Percentiles rank a stretch among this genome's conserved stretches.
phyloP scores from a whole-genome alignment of 2,113 vertebrate species.

The Gymnarchus niloticus region DNA sequence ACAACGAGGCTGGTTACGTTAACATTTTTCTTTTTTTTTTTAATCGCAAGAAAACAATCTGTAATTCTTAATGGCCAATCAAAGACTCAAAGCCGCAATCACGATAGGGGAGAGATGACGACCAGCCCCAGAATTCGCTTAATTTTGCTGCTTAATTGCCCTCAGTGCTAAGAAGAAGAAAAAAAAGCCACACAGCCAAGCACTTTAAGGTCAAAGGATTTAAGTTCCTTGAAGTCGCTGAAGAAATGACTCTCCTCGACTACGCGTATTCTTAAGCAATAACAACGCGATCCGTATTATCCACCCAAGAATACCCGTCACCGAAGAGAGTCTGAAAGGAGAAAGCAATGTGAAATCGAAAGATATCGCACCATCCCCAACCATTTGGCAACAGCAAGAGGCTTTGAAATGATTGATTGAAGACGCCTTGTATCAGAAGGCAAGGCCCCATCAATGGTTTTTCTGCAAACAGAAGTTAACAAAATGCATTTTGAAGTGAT shows the following conservation, averaged over 20 bases:
- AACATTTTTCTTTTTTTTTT: background rate
- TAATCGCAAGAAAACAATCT: background rate
- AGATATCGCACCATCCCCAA: slow-evolving; percentile 44
- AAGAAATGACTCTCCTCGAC: slow-evolving; percentile 99
- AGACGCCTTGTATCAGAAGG: slow-evolving; percentile 60
- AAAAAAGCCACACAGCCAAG: slow-evolving; percentile 23
- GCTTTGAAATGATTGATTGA: slow-evolving; percentile 60
- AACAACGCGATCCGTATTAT: slow-evolving; percentile 99
- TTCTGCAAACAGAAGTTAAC: slow-evolving; percentile 70
- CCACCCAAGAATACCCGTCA: slow-evolving; percentile 99
- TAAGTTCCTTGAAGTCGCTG: slow-evolving; percentile 58
- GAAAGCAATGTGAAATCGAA: slow-evolving; percentile 51
- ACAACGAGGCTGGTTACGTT: background rate
- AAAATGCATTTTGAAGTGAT: slow-evolving; percentile 56
- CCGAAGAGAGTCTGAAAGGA: slow-evolving; percentile 95
- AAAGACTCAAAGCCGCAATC: slow-evolving; percentile 30
- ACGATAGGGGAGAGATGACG: slow-evolving; percentile 33
- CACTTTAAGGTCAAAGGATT: slow-evolving; percentile 40
- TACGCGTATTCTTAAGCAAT: slow-evolving; percentile 99
- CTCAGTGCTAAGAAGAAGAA: slow-evolving; percentile 22
- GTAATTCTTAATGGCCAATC: slow-evolving; percentile 3
- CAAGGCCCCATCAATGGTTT: slow-evolving; percentile 65
- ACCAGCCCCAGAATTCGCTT: slow-evolving; percentile 24
- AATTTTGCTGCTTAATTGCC: slow-evolving; percentile 27
- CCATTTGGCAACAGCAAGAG: slow-evolving; percentile 43